phyloP scores from a whole-genome alignment of 2,797 vertebrate species.

The Pteronotus mesoamericanus region DNA sequence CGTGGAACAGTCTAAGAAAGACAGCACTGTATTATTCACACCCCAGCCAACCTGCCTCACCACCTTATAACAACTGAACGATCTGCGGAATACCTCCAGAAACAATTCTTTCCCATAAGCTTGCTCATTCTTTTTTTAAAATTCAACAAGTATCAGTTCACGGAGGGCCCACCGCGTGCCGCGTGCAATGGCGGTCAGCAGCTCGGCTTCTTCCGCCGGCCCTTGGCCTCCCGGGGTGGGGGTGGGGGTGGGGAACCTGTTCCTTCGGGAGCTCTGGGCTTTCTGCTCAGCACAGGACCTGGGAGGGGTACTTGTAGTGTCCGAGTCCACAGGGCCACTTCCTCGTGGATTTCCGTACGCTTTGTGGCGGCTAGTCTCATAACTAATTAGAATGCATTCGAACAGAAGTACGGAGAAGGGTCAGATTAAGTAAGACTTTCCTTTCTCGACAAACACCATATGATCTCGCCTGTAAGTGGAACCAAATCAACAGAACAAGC shows the following conservation, averaged over 20 bases:
- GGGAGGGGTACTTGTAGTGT: not conserved
- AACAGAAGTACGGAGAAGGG: not conserved
- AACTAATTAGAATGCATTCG: not conserved
- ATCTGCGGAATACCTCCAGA: not conserved
- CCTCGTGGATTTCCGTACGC: not conserved
- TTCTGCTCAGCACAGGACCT: not conserved
- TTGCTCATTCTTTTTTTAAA: not conserved
- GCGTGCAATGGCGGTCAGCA: not conserved
- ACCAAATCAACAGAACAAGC: too few species aligned
- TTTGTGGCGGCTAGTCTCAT: not conserved
- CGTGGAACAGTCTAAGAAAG: not conserved
- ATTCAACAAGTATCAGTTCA: not conserved
- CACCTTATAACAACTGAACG: not conserved
- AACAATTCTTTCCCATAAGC: not conserved
- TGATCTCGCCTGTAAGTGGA: too few species aligned
- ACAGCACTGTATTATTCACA: not conserved
- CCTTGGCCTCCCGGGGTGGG: not conserved
- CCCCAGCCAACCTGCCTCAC: not conserved
- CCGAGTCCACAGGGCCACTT: not conserved
- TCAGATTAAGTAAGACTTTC: not conserved
- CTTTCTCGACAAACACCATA: too few species aligned
- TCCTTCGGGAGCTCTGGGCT: not conserved
- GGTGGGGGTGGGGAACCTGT: not conserved
- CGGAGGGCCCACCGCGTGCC: not conserved
- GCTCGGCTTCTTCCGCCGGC: not conserved